Conservation (phyloP, 2,888 invertebrate species). For the Actias luna region DNA sequence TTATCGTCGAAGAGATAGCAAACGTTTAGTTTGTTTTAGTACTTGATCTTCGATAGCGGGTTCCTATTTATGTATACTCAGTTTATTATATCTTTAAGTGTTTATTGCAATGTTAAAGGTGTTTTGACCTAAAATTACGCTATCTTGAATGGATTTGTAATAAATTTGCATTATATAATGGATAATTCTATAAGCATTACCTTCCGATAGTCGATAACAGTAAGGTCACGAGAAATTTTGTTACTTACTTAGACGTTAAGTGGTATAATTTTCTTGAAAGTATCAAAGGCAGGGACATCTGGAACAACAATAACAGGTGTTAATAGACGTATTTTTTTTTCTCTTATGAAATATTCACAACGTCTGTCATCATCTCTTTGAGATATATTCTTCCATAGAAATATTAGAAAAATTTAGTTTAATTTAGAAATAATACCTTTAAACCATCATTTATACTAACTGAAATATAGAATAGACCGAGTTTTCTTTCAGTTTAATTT, state of each 20-base stretch:
- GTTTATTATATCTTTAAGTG: neutral
- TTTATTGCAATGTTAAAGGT: neutral
- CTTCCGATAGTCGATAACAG: neutral
- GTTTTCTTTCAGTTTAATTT: too few species aligned
- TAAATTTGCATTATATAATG: neutral
- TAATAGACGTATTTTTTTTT: neutral
- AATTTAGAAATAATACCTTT: too few species aligned
- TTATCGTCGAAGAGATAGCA: conserved; percentile 32
- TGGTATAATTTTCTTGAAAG: neutral
- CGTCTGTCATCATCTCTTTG: too few species aligned
- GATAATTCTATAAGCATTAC: neutral
- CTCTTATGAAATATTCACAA: too few species aligned
- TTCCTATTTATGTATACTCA: neutral
- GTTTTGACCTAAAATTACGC: neutral
- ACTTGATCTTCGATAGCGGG: neutral
- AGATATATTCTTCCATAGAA: too few species aligned
- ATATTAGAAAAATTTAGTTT: too few species aligned
- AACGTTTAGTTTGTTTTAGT: neutral
- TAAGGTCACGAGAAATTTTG: neutral
- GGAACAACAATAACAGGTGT: neutral
- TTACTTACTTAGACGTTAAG: neutral
- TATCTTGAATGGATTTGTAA: neutral
- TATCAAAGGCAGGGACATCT: neutral
- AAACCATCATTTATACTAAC: too few species aligned
- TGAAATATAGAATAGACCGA: too few species aligned